These are phyloP conservation scores for Galendromus occidentalis DNA, from an alignment of 1,140 invertebrate species.

Conservation along the genomic window DNA sequence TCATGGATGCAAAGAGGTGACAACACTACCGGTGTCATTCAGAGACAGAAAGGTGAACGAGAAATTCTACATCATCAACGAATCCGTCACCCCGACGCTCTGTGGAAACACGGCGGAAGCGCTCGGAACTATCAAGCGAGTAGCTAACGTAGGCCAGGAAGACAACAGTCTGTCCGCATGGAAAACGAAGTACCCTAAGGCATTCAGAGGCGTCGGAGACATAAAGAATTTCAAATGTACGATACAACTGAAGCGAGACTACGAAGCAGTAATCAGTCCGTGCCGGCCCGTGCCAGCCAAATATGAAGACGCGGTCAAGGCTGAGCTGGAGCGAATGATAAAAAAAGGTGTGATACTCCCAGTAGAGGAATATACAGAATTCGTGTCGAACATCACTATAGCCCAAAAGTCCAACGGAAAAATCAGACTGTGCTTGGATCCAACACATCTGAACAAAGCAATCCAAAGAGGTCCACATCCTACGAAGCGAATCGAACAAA, in stretches of 20 bases:
- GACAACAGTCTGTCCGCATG: too few species aligned
- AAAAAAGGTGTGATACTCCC: constrained; percentile 20
- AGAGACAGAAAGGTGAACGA: too few species aligned
- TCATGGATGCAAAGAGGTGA: background rate
- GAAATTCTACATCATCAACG: background rate
- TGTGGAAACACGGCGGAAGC: background rate
- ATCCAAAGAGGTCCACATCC: constrained; percentile 17
- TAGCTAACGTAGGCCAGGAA: too few species aligned
- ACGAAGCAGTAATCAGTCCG: constrained; percentile 8
- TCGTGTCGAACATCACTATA: constrained; percentile 18
- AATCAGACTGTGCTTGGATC: constrained; percentile 19
- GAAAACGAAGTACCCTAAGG: background rate
- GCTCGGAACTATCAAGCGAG: too few species aligned
- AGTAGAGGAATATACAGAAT: constrained; percentile 22
- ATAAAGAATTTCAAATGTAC: background rate
- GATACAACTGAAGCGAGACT: constrained; percentile 12
- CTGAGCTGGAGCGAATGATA: constrained; percentile 17
- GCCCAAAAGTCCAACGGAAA: constrained; percentile 17
- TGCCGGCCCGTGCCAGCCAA: constrained; percentile 13
- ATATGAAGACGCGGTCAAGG: constrained; percentile 15
- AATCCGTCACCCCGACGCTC: background rate
- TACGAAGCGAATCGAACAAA: background rate
- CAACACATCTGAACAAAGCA: constrained; percentile 22
- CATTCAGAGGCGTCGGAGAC: background rate
- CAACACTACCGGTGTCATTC: background rate